Evolutionary conservation across 2,797 vertebrate genomes (phyloP).

Genomic region (Peromyscus nudipes): DNA sequence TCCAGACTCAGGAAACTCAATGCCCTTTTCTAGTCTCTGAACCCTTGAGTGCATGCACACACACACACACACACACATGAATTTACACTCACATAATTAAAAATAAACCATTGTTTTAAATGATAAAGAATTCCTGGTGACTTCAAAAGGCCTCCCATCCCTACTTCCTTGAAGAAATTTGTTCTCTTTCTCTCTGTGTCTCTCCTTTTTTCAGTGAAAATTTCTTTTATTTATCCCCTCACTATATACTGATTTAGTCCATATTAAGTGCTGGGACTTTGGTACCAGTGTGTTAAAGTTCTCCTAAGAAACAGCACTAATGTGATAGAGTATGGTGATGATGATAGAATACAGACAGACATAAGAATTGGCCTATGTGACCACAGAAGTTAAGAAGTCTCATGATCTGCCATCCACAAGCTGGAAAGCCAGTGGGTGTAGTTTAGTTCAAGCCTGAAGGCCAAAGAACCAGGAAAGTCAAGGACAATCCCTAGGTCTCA

Average conservation of each 20-base stretch:
- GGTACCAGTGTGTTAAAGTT: background rate
- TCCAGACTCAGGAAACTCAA: background rate
- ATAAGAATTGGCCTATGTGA: background rate
- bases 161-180: background rate
- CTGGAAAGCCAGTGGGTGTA: background rate
- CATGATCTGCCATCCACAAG: background rate
- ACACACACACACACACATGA: rapidly evolving
- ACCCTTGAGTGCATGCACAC: background rate
- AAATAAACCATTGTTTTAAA: background rate
- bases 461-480: background rate
- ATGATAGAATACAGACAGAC: background rate
- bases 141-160: background rate
- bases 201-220: background rate
- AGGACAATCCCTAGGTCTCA: background rate
- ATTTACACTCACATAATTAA: background rate
- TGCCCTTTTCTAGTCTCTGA: background rate
- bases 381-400: background rate
- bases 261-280: background rate
- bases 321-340: background rate
- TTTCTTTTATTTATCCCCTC: background rate
- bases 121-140: background rate
- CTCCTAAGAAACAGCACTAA: constrained; percentile 1
- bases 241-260: background rate
- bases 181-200: background rate
- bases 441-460: background rate